Percentiles rank a stretch among this genome's conserved stretches.
Conservation (phyloP, 2,797 vertebrate genomes). For the Melanitta fusca region DNA sequence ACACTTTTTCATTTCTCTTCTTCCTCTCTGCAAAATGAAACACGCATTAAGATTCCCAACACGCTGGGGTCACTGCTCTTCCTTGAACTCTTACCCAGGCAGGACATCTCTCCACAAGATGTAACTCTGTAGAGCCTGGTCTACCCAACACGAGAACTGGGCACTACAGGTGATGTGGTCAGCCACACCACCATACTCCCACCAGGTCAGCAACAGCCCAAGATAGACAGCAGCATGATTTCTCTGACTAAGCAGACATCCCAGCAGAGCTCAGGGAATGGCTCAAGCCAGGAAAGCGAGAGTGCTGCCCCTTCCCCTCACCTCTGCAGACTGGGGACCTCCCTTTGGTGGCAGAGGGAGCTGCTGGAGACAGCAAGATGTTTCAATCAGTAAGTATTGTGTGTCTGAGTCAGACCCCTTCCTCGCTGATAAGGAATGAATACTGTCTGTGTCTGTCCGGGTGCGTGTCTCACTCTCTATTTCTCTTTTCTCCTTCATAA, state of each 20-base stretch:
- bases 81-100: background rate
- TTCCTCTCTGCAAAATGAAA: background rate
- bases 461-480: background rate
- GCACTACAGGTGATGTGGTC: background rate
- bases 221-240: background rate
- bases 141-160: background rate
- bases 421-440: slow-evolving; percentile 56
- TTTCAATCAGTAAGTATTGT: slow-evolving; percentile 43
- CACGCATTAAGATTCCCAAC: background rate
- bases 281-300: background rate
- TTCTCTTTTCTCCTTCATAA: slow-evolving; percentile 56
- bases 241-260: background rate
- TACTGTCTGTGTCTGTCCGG: slow-evolving; percentile 3
- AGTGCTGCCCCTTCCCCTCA: background rate
- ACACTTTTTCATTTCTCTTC: background rate
- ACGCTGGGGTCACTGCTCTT: rapidly evolving
- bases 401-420: background rate
- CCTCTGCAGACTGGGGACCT: background rate
- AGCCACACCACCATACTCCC: background rate
- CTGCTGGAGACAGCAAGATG: slow-evolving; percentile 3
- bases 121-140: background rate
- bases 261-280: background rate
- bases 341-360: background rate
- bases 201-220: rapidly evolving
- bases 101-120: background rate